Base-by-base conservation (phyloP, 2,797 vertebrate species). In the Sebastiscus tertius region DNA sequence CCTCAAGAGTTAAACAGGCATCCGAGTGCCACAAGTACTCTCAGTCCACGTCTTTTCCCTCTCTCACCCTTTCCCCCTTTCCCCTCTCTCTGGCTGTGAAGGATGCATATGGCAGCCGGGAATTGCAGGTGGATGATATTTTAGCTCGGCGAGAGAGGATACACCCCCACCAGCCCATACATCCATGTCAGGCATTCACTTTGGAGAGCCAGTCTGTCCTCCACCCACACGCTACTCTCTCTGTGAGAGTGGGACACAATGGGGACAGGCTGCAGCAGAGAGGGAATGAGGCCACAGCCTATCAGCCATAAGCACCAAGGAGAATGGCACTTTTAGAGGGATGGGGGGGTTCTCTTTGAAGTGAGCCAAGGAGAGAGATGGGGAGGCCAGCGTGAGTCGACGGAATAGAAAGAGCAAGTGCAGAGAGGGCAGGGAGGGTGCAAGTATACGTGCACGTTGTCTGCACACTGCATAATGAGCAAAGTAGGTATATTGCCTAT, bases 1-100 rank as follows among this genome's bases (percentile, higher is more conserved):
- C 94, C 94, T 95, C 94, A 95, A 95, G 93, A 96, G 95, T 96
- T 96, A 96, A 96, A 96, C 93, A 95, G 93, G 89, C 93, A 88
- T 93, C 93, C 86, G 86, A 93, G 94, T 94, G 92, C 90, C 89
- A 94, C 93, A 93, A 94, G 93, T 94, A 89, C 93, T 85, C 91
- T 93, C 89, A 81, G 79, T 69, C 86, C 66, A 36, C 73, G 77
- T 84, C 88, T 80, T 70, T 77, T 73, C 66, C 75, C 80, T 20
- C 71, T 61, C n/a, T 60, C 65, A 54, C 63, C 59, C 36, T 52
- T 16, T 27, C 33, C 33, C 69, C 22, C 36, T 42, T 12, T 33
- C 55, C 24, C 22, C 55, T 26, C 69, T 67, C 62, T 69, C 78
- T 46, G 42, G 74, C 66, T 24, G 81, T 88, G 81, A 79, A 84